Evolutionary conservation across 2,888 invertebrate genomes (phyloP).

Genomic region (Tenthredo amoena): DNA sequence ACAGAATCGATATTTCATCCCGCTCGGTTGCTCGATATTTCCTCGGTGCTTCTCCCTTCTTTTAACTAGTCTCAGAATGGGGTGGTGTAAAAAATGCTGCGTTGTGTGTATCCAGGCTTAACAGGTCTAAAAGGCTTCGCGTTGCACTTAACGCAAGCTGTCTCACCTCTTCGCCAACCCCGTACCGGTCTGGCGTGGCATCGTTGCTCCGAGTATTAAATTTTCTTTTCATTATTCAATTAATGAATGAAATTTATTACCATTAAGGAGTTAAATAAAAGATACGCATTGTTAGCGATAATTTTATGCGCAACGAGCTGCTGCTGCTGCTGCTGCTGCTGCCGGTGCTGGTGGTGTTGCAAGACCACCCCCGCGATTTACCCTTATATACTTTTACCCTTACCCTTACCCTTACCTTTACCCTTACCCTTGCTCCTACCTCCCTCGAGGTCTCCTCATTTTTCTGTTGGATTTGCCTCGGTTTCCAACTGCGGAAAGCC

Average conservation of each 20-base stretch:
- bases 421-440: background rate
- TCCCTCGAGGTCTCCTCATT: background rate
- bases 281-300: constrained; percentile 70
- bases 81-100: constrained; percentile 33
- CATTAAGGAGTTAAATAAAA: constrained; percentile 65
- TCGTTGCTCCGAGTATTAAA: background rate
- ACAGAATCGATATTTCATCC: constrained; percentile 48
- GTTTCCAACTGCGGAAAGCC: background rate
- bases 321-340: background rate
- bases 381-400: background rate
- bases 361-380: background rate
- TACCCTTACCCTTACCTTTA: background rate
- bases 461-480: constrained; percentile 1
- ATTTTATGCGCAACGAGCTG: constrained; percentile 62
- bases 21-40: constrained; percentile 8
- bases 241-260: constrained; percentile 72
- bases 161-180: constrained; percentile 18
- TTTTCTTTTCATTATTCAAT: constrained; percentile 69
- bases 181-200: background rate
- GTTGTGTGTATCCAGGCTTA: constrained; percentile 44
- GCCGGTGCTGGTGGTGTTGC: too few species aligned
- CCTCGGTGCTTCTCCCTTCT: constrained; percentile 20
- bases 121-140: constrained; percentile 44
- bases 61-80: constrained; percentile 19
- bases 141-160: constrained; percentile 49